Base-by-base conservation (phyloP, 2,888 invertebrate genomes). In the Sycophila texana region DNA sequence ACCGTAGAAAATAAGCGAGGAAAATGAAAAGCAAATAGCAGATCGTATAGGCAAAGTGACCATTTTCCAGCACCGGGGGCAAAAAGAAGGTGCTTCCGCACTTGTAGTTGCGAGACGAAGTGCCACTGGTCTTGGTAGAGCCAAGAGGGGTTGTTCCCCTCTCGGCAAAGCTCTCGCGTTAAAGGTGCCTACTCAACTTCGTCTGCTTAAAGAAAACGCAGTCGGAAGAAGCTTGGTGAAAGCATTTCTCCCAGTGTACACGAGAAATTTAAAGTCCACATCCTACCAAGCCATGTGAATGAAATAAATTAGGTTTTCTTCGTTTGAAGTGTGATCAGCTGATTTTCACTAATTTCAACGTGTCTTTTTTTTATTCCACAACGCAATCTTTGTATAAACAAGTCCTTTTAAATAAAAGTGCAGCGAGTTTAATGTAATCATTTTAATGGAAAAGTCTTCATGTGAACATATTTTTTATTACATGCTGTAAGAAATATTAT, bases 211-310 rank as follows among this genome's bases (percentile, higher is more conserved):
- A 67, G 51, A 51, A 67, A 67, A 60, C 49, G 10, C 18, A 1
- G 10, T 2, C 30, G 51, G 60, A 51, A 53, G 75, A 75, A 60
- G 47, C 39, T 26, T 39, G 26, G 57, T 74, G 57, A 55, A 57
- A 57, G 65, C 55, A 68, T 75, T 67, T 60, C 60, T 75, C 49
- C n/a, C 30, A 12, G 65, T 58, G 72, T 63, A 63, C 65, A 66
- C 49, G 68, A 63, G 80, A 80, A 84, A 85, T 84, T 85, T 86
- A 84, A 84, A 86, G 80, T 86, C 83, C 77, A 84, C 82, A 80
- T 60, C 26, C 60, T 58, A 12, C 20, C 13, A 26, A 7, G 4
- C 13, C 14, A 1, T 26, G 16, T 12, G 16, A 53, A 12, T 12
- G 53, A 39, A 7, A 39, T 39, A 39, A 39, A 4, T 39, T 39